Conservation (phyloP, 2,797 vertebrate species). For the Falco cherrug region DNA sequence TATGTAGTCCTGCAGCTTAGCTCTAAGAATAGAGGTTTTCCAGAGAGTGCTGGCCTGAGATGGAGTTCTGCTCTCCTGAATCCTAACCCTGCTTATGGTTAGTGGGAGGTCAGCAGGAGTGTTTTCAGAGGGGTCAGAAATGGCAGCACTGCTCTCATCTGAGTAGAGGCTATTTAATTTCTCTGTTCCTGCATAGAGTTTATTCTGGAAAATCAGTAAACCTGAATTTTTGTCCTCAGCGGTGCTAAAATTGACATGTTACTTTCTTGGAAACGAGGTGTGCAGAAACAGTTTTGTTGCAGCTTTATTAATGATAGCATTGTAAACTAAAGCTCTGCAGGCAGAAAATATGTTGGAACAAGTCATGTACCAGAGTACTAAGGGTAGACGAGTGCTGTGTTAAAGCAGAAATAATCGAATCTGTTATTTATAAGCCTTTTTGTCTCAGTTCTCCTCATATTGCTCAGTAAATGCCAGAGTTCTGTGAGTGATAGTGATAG, state of each 20-base stretch:
- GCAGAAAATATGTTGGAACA: neutral
- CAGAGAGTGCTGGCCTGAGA: neutral
- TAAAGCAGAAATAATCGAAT: neutral
- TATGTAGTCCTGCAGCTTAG: neutral
- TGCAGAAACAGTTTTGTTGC: neutral
- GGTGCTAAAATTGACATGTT: neutral
- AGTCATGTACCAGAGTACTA: neutral
- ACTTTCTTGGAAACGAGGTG: neutral
- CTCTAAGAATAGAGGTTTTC: neutral
- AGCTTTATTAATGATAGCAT: neutral
- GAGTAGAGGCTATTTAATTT: neutral
- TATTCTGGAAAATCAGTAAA: neutral
- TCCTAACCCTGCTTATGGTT: neutral
- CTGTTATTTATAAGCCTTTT: neutral
- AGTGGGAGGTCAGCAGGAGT: neutral
- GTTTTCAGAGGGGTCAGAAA: neutral
- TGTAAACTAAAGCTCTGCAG: neutral
- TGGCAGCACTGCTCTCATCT: neutral
- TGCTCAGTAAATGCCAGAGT: neutral
- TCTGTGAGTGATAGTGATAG: neutral
- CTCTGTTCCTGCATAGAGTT: neutral
- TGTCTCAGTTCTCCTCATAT: neutral
- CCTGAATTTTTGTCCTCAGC: neutral
- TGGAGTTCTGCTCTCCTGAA: neutral
- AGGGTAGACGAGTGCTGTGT: neutral